phyloP scores from a whole-genome alignment of 2,113 vertebrate genomes.

The Prochilodus magdalenae region DNA sequence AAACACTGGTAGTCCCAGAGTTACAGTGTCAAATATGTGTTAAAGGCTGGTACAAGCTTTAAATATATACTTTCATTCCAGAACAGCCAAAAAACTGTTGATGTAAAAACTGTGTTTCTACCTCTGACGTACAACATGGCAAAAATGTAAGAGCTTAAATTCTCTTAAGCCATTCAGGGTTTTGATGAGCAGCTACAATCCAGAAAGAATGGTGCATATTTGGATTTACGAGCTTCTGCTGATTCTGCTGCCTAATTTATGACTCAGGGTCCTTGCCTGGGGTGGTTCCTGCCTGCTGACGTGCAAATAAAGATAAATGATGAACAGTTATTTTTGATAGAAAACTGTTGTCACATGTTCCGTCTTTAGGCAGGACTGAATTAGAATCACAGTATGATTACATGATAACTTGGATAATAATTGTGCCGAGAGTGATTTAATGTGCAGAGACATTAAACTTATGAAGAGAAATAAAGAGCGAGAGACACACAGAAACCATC shows the following conservation, averaged over 20 bases:
- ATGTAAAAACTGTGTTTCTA: too few species aligned
- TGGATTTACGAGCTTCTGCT: neutral
- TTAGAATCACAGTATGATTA: neutral
- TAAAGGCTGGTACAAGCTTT: too few species aligned
- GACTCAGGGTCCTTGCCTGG: neutral
- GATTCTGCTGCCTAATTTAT: conserved; percentile 7
- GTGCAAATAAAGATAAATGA: neutral
- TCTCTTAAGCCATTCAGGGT: neutral
- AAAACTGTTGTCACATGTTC: neutral
- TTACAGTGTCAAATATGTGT: too few species aligned
- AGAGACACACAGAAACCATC: neutral
- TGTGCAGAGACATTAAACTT: neutral
- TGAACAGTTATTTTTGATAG: neutral
- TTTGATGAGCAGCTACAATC: neutral
- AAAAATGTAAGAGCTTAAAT: neutral
- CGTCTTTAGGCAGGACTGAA: neutral
- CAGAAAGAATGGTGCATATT: neutral
- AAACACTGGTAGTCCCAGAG: too few species aligned
- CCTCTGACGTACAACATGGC: neutral
- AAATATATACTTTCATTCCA: too few species aligned
- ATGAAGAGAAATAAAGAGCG: neutral
- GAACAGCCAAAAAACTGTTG: too few species aligned
- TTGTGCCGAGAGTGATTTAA: neutral
- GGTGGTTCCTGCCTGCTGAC: neutral
- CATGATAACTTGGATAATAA: neutral